Percentiles rank a stretch among this genome's conserved stretches.
Conservation (phyloP, 2,797 vertebrate species). For the Squalus acanthias region DNA sequence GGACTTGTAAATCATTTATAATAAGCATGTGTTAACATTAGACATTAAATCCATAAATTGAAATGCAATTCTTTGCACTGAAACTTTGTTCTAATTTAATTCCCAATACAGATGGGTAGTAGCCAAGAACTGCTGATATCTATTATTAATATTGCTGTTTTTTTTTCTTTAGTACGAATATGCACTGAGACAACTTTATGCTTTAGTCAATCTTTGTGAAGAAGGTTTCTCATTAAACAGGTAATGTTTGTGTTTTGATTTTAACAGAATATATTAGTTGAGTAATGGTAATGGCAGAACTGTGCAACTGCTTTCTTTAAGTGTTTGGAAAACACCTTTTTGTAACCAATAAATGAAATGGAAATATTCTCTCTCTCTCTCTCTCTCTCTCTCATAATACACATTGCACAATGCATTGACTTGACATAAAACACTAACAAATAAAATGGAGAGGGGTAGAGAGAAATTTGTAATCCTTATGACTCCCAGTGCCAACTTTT, state of each 20-base stretch:
- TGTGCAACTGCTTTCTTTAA: neutral
- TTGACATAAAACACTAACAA: neutral
- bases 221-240: slow-evolving; percentile 65
- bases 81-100: neutral
- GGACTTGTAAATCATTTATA: neutral
- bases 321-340: neutral
- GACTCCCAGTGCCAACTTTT: too few species aligned
- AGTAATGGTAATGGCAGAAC: neutral
- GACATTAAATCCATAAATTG: neutral
- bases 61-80: neutral
- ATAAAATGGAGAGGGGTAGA: neutral
- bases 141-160: slow-evolving; percentile 3
- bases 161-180: slow-evolving; percentile 77
- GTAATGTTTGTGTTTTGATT: slow-evolving; percentile 54
- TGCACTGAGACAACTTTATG: slow-evolving; percentile 79
- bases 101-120: neutral
- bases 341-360: neutral
- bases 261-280: neutral
- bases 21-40: neutral
- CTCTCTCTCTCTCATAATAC: too few species aligned
- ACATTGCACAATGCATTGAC: too few species aligned
- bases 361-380: neutral
- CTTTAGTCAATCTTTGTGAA: slow-evolving; percentile 87
- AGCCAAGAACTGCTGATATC: neutral
- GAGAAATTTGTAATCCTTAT: neutral